phyloP scores from a whole-genome alignment of 2,113 vertebrate species.

The Arenaria interpres region DNA sequence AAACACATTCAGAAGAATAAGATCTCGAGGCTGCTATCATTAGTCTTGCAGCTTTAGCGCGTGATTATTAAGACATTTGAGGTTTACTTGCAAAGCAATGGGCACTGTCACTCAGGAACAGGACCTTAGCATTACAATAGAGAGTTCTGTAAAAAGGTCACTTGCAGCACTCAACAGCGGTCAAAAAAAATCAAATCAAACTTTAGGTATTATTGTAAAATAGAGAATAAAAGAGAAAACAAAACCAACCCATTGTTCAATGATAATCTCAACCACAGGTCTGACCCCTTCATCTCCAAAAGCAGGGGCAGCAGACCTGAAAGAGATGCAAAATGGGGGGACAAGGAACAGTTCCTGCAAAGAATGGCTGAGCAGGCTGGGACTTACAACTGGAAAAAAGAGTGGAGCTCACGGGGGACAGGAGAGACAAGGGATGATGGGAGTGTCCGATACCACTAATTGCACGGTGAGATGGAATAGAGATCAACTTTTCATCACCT shows the following conservation, averaged over 20 bases:
- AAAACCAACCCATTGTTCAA: fast-evolving
- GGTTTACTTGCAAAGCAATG: neutral
- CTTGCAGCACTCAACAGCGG: neutral
- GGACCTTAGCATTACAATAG: neutral
- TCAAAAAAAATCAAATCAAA: neutral
- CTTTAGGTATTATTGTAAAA: neutral
- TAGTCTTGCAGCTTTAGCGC: neutral
- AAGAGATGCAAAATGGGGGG: neutral
- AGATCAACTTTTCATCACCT: neutral
- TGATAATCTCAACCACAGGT: neutral
- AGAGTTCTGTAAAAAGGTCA: neutral
- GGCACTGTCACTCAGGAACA: neutral
- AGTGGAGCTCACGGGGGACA: neutral
- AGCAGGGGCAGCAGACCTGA: neutral
- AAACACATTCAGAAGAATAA: neutral
- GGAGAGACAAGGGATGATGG: neutral
- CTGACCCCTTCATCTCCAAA: neutral
- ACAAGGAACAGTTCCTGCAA: neutral
- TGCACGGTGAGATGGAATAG: neutral
- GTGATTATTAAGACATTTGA: neutral
- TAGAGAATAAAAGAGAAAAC: neutral
- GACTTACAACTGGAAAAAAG: neutral
- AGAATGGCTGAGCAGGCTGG: neutral
- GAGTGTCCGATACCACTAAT: neutral
- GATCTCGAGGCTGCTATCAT: neutral